phyloP scores from a whole-genome alignment of 2,113 vertebrate species.

The Hippocampus barbouri region DNA sequence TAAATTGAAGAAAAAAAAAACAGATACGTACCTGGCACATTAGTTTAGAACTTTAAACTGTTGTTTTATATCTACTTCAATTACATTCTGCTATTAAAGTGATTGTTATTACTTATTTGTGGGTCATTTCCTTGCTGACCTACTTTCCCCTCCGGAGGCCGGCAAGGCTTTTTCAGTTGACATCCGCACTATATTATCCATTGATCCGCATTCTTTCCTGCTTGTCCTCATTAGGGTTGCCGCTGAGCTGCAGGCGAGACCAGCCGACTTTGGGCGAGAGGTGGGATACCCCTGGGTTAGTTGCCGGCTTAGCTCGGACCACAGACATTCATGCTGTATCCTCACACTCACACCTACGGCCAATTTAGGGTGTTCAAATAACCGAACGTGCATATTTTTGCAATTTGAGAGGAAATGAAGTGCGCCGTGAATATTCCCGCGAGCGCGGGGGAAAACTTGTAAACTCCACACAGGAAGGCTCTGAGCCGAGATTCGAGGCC shows the following conservation, averaged over 20 bases:
- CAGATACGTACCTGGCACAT: too few species aligned
- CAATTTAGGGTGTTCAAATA: background rate
- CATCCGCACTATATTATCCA: background rate
- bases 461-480: background rate
- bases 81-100: too few species aligned
- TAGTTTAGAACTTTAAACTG: too few species aligned
- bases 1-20: too few species aligned
- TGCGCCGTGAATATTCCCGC: background rate
- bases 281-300: background rate
- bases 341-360: background rate
- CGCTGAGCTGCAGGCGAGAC: background rate
- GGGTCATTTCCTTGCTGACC: too few species aligned
- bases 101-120: too few species aligned
- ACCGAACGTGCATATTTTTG: background rate
- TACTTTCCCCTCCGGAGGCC: too few species aligned
- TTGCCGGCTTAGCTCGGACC: background rate
- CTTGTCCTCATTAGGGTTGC: background rate
- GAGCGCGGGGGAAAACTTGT: background rate
- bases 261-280: background rate
- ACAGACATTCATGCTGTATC: background rate
- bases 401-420: background rate
- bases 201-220: background rate
- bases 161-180: background rate
- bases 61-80: too few species aligned
- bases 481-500: background rate